phyloP scores from a whole-genome alignment of 2,797 vertebrate genomes.

The Manis crassicaudata region DNA sequence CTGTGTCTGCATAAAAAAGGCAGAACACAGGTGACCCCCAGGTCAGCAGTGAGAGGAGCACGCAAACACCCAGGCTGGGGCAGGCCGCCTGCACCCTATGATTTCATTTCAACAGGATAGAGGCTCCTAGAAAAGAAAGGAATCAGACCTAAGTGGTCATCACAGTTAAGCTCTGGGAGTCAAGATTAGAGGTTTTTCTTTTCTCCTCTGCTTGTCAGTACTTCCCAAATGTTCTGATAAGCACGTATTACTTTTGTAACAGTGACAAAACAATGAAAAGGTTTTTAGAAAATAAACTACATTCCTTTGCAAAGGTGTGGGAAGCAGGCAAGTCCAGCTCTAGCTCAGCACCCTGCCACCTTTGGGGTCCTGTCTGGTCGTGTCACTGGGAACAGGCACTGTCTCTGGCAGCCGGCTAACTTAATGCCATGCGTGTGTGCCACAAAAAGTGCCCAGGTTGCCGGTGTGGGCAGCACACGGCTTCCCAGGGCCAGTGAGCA shows the following conservation, averaged over 20 bases:
- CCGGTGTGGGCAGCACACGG: too few species aligned
- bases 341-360: neutral
- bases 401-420: too few species aligned
- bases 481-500: too few species aligned
- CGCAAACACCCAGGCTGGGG: too few species aligned
- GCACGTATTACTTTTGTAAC: neutral
- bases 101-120: neutral
- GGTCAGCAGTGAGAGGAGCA: too few species aligned
- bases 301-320: neutral
- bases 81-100: too few species aligned
- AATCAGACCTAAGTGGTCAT: fast-evolving
- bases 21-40: neutral
- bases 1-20: neutral
- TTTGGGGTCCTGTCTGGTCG: neutral
- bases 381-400: too few species aligned
- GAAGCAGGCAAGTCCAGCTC: neutral
- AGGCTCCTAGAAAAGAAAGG: too few species aligned
- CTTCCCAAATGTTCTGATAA: neutral
- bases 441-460: too few species aligned
- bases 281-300: neutral
- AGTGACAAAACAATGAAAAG: neutral
- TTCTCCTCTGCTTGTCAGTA: neutral
- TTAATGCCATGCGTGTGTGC: too few species aligned
- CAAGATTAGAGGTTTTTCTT: too few species aligned
- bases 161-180: too few species aligned